Base-by-base conservation (phyloP, 2,797 vertebrate species). In the Echiichthys vipera region DNA sequence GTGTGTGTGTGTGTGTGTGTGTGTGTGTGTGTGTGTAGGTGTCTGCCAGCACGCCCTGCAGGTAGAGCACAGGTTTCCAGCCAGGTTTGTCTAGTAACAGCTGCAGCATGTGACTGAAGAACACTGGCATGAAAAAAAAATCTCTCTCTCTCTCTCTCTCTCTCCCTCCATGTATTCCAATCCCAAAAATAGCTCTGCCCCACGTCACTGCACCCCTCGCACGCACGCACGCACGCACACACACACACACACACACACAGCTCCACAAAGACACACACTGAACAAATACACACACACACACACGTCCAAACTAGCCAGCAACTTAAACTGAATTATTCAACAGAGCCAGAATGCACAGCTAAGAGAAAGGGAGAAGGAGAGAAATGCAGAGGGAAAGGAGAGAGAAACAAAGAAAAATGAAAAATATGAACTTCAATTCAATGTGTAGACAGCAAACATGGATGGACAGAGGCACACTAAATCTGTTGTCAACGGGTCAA, bases 271-370 rank as follows among this genome's bases (percentile, higher is more conserved):
- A 46, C 76, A 77, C 58, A 64, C 50, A 58, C 64, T 15, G 39
- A 50, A 67, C 51, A 51, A n/a, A n/a, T 39, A 58, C 13, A 56
- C 54, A 80, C 27, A 75, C 71, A 64, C 74, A 27, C 53, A 71
- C 72, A 77, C 47, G 3, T 78, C 46, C 63, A 42, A 84, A 78
- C 84, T 69, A 53, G 57, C 73, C 82, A 84, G 77, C 55, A 71
- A 85, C 83, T 83, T 66, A 78, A 77, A 71, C 69, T 89, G 86
- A 92, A 90, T 89, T 62, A 90, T 92, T 92, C 80, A 91, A 70
- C 69, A 85, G 77, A 87, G 67, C 46, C 74, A 71, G 78, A 84
- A 84, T 74, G 59, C 82, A 89, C 69, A 79, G 72, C 61, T 81
- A 73, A 73, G 79, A 84, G 59, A 83, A 84, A 63, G 80, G 13